Base-by-base conservation (phyloP, 1,140 invertebrate species). In the Drosophila lowei region DNA sequence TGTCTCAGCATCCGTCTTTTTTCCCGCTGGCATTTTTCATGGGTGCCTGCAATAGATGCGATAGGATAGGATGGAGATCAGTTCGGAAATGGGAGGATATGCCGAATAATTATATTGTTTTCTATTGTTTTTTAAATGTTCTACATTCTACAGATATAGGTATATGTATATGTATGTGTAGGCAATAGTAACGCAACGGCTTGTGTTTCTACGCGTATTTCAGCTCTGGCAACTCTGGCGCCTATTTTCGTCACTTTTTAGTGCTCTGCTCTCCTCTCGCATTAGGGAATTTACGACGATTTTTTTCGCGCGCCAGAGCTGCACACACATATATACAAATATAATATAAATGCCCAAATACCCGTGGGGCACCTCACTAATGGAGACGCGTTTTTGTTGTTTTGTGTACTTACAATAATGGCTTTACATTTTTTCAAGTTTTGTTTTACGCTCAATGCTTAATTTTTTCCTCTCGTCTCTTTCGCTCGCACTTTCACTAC, bases 21-120 rank as follows among this genome's bases (percentile, higher is more conserved):
- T 88, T 70, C 75, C 83, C 78, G 71, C 78, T 83, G 75, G 83
- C 83, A 88, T 88, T 67, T 88, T 88, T 88, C 79, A 83, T 76
- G 61, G 63, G 11, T 79, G 72, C 72, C 76, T 78, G 48, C 15
- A 77, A 77, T 54, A 42, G 55, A 44, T 56, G 6, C 41, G 2
- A 54, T n/a, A 13, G 8, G 16, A 41, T 34, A 11, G 8, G 16
- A 41, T 34, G 9, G 41, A 21, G 15, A 9, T 34, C 21, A 23
- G 13, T 41, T 49, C 43, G 15, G 67, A 77, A 62, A 60, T 25
- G 23, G 5, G 23, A 25, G 5, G 23, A 25, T 5, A 25, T 25
- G 23, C 4, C 5, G 23, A 4, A 25, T 25, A 25, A 25, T 5
- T 5, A 25, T 25, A 44, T 59, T 56, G 38, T 49, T 46, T 25